These are phyloP conservation scores for Nemoura dubitans DNA, from an alignment of 2,888 invertebrate species.

Conservation along the genomic window DNA sequence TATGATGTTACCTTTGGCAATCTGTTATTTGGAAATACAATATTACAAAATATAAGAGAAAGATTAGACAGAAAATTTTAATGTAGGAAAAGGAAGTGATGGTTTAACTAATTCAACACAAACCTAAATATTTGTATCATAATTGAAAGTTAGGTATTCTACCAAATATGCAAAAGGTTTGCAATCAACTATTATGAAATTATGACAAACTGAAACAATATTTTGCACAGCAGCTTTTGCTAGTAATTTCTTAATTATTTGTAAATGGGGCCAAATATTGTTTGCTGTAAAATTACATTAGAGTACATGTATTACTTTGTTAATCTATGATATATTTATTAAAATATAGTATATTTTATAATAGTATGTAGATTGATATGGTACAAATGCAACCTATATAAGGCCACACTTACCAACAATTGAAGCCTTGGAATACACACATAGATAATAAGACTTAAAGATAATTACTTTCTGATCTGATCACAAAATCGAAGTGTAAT, in stretches of 20 bases:
- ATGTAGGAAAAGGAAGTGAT: no score
- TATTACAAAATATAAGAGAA: no score
- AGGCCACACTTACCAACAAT: constrained; percentile 5
- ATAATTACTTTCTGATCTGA: not conserved
- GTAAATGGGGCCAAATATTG: not conserved
- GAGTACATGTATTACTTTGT: not conserved
- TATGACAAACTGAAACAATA: no score
- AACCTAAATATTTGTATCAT: no score
- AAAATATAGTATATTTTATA: constrained; percentile 5
- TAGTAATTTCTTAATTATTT: not conserved
- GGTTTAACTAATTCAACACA: no score
- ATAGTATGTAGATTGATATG: not conserved
- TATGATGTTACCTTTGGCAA: no score
- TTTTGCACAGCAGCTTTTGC: not conserved
- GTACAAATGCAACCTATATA: constrained; percentile 7
- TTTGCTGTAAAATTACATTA: not conserved
- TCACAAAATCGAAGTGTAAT: not conserved
- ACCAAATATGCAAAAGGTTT: no score
- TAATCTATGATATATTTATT: not conserved
- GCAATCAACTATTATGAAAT: no score
- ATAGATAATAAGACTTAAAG: not conserved
- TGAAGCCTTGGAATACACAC: constrained; percentile 4
- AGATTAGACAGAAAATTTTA: no score
- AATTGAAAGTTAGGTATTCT: no score
- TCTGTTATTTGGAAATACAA: no score